Conservation (phyloP, 2,797 vertebrate genomes). For the Gymnoscopelus braueri region DNA sequence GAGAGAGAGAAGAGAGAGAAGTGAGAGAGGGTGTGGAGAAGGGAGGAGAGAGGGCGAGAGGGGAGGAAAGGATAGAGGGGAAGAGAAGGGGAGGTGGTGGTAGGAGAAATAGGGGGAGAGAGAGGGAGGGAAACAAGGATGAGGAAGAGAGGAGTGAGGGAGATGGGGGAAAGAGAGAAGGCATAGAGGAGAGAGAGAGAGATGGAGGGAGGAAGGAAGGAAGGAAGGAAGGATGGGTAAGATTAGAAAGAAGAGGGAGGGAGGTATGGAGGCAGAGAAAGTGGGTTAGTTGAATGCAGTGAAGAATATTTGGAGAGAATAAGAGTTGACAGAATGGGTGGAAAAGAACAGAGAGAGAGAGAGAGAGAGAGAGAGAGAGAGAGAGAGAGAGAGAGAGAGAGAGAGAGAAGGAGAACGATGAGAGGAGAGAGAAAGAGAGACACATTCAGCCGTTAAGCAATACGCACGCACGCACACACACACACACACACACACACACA, state of each 20-base stretch:
- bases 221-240: slow-evolving; percentile 3
- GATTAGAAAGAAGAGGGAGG: not conserved
- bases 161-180: slow-evolving; percentile 5
- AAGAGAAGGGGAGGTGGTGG: slow-evolving; percentile 4
- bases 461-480: no score
- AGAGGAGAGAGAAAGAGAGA: not conserved
- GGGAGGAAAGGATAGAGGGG: slow-evolving; percentile 2
- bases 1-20: not conserved
- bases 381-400: not conserved
- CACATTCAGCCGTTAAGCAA: no score
- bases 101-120: slow-evolving; percentile 4
- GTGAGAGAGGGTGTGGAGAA: not conserved
- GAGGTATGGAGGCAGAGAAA: not conserved
- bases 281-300: no score
- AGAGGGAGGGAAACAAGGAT: not conserved
- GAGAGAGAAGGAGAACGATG: no score
- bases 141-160: not conserved
- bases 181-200: not conserved
- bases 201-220: not conserved
- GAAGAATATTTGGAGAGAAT: no score
- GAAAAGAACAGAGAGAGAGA: slow-evolving; percentile 4
- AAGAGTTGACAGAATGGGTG: no score
- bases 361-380: not conserved
- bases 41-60: not conserved
- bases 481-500: no score